Percentiles rank a stretch among this genome's conserved stretches.
These are phyloP conservation scores for Nyctereutes procyonoides DNA, from an alignment of 2,113 vertebrate species.

Conservation along the genomic window DNA sequence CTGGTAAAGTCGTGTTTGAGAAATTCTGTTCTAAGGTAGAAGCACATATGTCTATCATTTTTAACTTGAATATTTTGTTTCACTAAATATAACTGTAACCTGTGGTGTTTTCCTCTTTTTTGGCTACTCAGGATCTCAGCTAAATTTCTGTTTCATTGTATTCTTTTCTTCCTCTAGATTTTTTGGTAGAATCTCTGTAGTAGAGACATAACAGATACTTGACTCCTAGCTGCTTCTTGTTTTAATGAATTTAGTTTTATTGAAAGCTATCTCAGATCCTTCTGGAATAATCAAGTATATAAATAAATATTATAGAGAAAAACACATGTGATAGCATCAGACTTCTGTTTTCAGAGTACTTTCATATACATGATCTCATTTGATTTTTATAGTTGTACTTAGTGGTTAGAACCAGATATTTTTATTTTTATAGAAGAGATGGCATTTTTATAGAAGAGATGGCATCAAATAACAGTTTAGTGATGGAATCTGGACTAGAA, in stretches of 20 bases:
- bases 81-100: slow-evolving; percentile 27
- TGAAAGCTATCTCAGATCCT: not conserved
- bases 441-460: slow-evolving; percentile 38
- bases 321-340: slow-evolving; percentile 35
- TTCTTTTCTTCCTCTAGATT: slow-evolving; percentile 17
- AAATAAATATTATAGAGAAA: slow-evolving; percentile 11
- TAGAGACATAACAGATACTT: not conserved
- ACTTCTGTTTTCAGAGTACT: slow-evolving; percentile 45
- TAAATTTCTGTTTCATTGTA: slow-evolving; percentile 34
- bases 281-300: slow-evolving; percentile 15
- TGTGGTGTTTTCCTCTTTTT: slow-evolving; percentile 17
- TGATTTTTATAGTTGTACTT: slow-evolving; percentile 54
- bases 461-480: slow-evolving; percentile 27
- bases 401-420: slow-evolving; percentile 12
- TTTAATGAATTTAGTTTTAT: slow-evolving; percentile 47
- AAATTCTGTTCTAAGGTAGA: not conserved
- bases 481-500: not conserved
- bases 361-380: slow-evolving; percentile 29
- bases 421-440: slow-evolving; percentile 46
- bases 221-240: not conserved
- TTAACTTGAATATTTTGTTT: slow-evolving; percentile 38
- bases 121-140: not conserved
- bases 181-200: not conserved
- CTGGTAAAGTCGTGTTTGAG: not conserved
- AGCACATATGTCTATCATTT: not conserved